Conservation (phyloP, 35 echinoderm and acorn worm genomes). For the Heliocidaris tuberculata region DNA sequence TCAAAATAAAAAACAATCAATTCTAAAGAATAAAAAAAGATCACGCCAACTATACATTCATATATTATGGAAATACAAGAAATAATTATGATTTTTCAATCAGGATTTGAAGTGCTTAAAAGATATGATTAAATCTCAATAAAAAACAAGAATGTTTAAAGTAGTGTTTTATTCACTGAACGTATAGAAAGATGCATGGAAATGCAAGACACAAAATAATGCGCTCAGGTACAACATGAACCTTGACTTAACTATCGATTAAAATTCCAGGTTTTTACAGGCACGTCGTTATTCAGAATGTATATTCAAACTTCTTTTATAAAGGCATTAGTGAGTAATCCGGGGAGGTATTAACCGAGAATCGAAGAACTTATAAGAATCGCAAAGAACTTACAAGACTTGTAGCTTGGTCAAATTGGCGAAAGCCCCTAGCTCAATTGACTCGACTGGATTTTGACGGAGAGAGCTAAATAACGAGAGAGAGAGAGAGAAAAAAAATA, state of each 20-base stretch:
- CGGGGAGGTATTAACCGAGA: background rate
- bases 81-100: no score
- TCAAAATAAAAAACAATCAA: background rate
- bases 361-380: constrained; percentile 20
- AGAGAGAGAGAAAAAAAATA: background rate
- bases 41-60: no score
- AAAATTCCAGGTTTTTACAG: background rate
- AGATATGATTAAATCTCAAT: no score
- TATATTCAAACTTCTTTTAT: background rate
- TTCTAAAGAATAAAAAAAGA: background rate
- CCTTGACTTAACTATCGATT: no score
- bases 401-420: background rate
- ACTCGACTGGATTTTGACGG: background rate
- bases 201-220: no score
- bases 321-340: background rate
- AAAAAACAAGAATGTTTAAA: no score
- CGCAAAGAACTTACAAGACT: constrained; percentile 24
- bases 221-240: background rate
- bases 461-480: constrained; percentile 24
- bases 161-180: no score
- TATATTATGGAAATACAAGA: no score
- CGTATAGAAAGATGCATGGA: no score
- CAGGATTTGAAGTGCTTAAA: no score
- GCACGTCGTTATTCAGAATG: background rate
- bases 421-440: constrained; percentile 43